A percentile compares a stretch with the other conserved stretches of the same genome.
Conservation (phyloP, 2,888 invertebrate genomes). For the Eledona agricola region DNA sequence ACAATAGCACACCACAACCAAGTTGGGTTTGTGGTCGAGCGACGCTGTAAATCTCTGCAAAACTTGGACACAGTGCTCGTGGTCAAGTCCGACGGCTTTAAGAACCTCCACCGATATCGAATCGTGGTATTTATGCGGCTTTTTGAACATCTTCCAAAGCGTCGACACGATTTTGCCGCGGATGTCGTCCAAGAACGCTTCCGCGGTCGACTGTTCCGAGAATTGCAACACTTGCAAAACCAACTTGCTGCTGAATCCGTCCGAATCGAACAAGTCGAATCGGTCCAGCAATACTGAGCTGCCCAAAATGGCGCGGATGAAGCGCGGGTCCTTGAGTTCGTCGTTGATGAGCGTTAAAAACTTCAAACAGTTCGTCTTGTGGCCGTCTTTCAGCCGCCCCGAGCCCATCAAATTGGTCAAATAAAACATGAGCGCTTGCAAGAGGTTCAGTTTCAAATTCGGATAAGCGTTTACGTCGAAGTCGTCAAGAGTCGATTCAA, state of each 20-base stretch:
- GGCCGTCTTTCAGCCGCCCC: constrained; percentile 31
- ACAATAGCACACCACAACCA: constrained; percentile 40
- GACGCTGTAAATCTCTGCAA: constrained; percentile 14
- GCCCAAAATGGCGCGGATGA: constrained; percentile 55
- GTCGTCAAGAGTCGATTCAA: constrained; percentile 41
- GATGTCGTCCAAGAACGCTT: constrained; percentile 62
- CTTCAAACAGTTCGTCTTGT: constrained; percentile 43
- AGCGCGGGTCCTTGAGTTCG: constrained; percentile 49
- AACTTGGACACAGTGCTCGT: constrained; percentile 62
- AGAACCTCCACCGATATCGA: constrained; percentile 61
- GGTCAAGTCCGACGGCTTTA: constrained; percentile 57
- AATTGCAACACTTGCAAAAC: constrained; percentile 35
- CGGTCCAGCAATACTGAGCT: constrained; percentile 59
- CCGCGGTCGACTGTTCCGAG: neutral
- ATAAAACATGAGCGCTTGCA: constrained; percentile 50
- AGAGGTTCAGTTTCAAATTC: constrained; percentile 47
- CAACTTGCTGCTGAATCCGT: constrained; percentile 49
- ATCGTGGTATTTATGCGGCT: constrained; percentile 55
- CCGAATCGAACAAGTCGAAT: constrained; percentile 6
- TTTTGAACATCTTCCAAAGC: constrained; percentile 62
- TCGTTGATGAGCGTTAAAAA: constrained; percentile 46
- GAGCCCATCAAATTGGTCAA: constrained; percentile 44
- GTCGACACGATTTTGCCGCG: constrained; percentile 65
- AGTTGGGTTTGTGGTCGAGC: constrained; percentile 20
- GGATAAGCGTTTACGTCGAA: constrained; percentile 41